Evolutionary conservation across 2,113 vertebrate genomes (phyloP), one percentile per base, ranked within the genome.

Genomic region (Ictalurus furcatus): DNA sequence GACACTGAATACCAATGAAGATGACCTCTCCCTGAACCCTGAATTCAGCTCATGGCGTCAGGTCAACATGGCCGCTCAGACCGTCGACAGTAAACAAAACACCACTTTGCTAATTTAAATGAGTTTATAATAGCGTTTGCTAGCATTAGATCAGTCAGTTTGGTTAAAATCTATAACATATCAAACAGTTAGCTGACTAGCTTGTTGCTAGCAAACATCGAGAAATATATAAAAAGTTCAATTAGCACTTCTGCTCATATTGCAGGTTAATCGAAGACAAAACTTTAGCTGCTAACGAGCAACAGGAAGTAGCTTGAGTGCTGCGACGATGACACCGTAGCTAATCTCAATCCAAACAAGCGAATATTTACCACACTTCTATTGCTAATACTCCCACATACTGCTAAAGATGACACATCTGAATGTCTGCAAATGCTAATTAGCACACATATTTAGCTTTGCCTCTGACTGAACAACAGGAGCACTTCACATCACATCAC

Each of bases 391-490:
- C 65, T 78, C 87, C 90, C 82, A 87, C 88, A 90, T 73, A 58
- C 89, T 90, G 82, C 87, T 28, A 65, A 89, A 88, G 69, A 76
- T 76, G 87, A 92, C 81, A 87, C 86, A 81, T 91, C 87, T 63
- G 89, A 94, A 92, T 59, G 69, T 79, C 78, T 86, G 73, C 86
- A 61, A 87, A 88, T 86, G 73, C 88, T 91, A 91, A 92, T 92
- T 63, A 86, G 89, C 84, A 79, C 37, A 87, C 89, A 80, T 74
- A 87, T 90, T 90, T 65, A 84, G 71, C 82, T 84, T 79, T 54
- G 28, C 80, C 86, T 25, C 81, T 89, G 91, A 92, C 91, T 87
- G 88, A 89, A 88, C 61, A 89, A 90, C 61, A 0, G 61, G 89
- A 92, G 90, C 89, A 86, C 91, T 56, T n/a, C 74, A 93, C 71